Base-by-base conservation (phyloP, 2,113 vertebrate genomes). In the Menura novaehollandiae region DNA sequence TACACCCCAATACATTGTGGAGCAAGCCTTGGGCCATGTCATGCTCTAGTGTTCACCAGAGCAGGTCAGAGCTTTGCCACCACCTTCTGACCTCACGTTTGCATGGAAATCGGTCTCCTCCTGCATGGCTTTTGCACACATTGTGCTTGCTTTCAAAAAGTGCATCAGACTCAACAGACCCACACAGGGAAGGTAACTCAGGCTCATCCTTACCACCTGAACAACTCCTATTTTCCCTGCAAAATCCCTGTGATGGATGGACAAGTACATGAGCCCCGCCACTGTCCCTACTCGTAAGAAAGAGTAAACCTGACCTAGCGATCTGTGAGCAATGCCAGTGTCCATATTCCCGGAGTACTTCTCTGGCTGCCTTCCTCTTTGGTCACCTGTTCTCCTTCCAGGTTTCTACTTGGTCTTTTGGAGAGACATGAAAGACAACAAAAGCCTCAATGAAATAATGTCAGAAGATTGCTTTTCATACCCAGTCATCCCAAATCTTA, bases 251-350 rank as follows among this genome's bases (percentile, higher is more conserved):
- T 3, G 4, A 23, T 63, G 47, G 33, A 37, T 55, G 43, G 13
- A 66, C 37, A 37, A 1, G 0, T 13, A 33, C 15, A 23, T 0
- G 1, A 80, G 22, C 9, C 27, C 10, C 37, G 55, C 7, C 2
- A 30, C 20, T 66, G 18, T 56, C 19, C 10, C 26, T 18, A 5
- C 16, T 55, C 43, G 24, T 19, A 15, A 69, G 33, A 27, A 68
- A 59, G 39, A 71, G 5, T 20, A 66, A 93, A 53, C 9, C 9
- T 43, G 44, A 46, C 17, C 7, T 4, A 1, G 43, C 9, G 14
- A 60, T n/a, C 46, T 43, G 17, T 43, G 41, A 53, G 20, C 27
- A 60, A 44, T 10, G 15, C 10, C 15, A 13, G 12, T 16, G 32
- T 51, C 30, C 0, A 0, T 23, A 55, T 60, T 72, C 27, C 35